Percentiles rank a stretch among this genome's conserved stretches.
phyloP scores from a whole-genome alignment of 2,113 vertebrate genomes.

The Pomatorhinus ruficollis region DNA sequence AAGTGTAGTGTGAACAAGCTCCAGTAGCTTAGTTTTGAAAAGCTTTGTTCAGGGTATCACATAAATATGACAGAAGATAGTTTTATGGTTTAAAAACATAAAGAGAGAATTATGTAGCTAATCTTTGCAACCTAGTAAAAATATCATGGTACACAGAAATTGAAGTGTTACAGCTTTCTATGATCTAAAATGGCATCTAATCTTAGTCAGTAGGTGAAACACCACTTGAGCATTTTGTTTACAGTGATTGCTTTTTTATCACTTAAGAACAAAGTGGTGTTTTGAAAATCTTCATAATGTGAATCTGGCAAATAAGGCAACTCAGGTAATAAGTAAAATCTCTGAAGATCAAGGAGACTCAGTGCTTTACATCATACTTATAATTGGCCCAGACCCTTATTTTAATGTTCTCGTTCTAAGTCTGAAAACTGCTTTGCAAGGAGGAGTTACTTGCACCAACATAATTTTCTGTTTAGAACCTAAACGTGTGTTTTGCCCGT shows the following conservation, averaged over 20 bases:
- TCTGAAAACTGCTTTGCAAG: neutral
- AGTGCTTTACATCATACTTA: neutral
- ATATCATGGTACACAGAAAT: slow-evolving; percentile 10
- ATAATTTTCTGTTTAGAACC: neutral
- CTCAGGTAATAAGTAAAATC: slow-evolving; percentile 6
- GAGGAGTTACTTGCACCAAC: neutral
- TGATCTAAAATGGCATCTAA: slow-evolving; percentile 65
- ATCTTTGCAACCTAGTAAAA: slow-evolving; percentile 49
- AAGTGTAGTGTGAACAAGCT: neutral
- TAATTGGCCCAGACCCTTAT: neutral
- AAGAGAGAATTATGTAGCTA: slow-evolving; percentile 34
- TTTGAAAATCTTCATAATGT: slow-evolving; percentile 44
- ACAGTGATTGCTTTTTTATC: slow-evolving; percentile 33
- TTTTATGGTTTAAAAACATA: slow-evolving; percentile 45
- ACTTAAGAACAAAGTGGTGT: slow-evolving; percentile 22
- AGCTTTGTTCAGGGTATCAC: slow-evolving; percentile 12
- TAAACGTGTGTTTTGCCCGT: neutral
- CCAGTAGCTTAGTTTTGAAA: neutral
- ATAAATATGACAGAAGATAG: slow-evolving; percentile 40
- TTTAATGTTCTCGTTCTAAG: neutral
- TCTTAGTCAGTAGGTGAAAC: slow-evolving; percentile 37
- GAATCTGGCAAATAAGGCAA: slow-evolving; percentile 24
- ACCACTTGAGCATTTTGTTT: slow-evolving; percentile 22
- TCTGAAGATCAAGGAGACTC: neutral
- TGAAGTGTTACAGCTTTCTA: slow-evolving; percentile 26